Evolutionary conservation across 2,113 vertebrate species (phyloP).

Genomic region (Alexandromys fortis): DNA sequence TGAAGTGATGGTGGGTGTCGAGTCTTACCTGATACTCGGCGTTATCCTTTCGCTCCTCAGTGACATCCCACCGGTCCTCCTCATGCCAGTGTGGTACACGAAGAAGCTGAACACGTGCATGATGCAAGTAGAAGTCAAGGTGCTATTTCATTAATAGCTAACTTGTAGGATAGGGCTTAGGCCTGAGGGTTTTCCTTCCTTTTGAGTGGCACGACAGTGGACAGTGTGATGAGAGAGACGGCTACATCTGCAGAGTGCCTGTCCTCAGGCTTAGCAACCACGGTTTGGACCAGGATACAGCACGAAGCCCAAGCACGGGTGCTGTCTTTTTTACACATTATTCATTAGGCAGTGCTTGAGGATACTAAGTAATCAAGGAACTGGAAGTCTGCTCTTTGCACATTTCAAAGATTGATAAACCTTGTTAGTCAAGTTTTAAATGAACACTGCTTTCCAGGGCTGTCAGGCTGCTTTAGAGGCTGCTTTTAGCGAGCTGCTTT

Average conservation of each 20-base stretch:
- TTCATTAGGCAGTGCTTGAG: background rate
- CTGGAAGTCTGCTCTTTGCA: background rate
- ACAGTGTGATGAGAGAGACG: background rate
- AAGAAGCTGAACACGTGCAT: background rate
- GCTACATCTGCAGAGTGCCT: background rate
- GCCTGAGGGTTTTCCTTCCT: background rate
- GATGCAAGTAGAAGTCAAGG: background rate
- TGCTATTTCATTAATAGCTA: accelerated
- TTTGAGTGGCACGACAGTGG: background rate
- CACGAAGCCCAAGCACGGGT: background rate
- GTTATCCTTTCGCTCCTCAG: background rate
- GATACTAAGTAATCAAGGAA: background rate
- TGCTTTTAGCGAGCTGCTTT: background rate
- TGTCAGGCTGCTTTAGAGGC: background rate
- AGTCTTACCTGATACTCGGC: background rate
- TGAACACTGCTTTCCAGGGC: background rate
- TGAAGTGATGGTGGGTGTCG: background rate
- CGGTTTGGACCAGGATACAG: too few relatives aligned
- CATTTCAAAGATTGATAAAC: background rate
- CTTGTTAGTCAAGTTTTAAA: background rate
- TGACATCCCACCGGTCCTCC: accelerated
- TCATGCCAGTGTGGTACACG: accelerated
- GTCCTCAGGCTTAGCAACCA: accelerated
- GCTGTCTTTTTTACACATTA: background rate
- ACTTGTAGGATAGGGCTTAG: background rate